A percentile compares a stretch with the other conserved stretches of the same genome.
Conservation (phyloP, 2,888 invertebrate genomes). For the Volucella zonaria region DNA sequence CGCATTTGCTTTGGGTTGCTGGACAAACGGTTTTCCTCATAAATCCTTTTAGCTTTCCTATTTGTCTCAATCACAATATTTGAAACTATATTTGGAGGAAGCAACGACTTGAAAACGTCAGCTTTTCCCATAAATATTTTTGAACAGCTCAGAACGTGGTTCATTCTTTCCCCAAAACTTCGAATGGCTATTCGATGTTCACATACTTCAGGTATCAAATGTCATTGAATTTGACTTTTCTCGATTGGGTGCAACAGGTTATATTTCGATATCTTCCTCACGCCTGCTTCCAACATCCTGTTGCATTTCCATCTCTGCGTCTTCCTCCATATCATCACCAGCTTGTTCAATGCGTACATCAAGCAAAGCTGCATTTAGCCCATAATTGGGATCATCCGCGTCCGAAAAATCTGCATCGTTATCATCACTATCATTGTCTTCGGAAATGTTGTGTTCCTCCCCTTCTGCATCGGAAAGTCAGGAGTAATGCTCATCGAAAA, state of each 20-base stretch:
- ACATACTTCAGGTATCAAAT: too few species aligned
- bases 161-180: too few species aligned
- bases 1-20: too few species aligned
- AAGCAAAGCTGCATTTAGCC: background rate
- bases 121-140: too few species aligned
- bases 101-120: too few species aligned
- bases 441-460: too few species aligned
- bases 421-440: background rate
- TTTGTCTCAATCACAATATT: too few species aligned
- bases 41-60: too few species aligned
- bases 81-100: too few species aligned
- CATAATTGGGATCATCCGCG: background rate
- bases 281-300: background rate
- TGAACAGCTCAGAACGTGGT: too few species aligned
- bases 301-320: conserved; percentile 1
- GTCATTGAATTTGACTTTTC: background rate
- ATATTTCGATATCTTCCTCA: background rate
- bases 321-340: conserved; percentile 13
- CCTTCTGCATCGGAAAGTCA: background rate
- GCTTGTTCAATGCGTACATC: conserved; percentile 3
- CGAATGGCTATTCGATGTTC: too few species aligned
- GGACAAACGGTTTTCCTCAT: too few species aligned
- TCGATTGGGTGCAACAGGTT: background rate
- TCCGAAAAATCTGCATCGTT: background rate
- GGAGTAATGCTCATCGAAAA: conserved; percentile 15